A percentile compares a stretch with the other conserved stretches of the same genome.
Conservation (phyloP, 2,797 vertebrate species). For the Eurystomus glaucurus region DNA sequence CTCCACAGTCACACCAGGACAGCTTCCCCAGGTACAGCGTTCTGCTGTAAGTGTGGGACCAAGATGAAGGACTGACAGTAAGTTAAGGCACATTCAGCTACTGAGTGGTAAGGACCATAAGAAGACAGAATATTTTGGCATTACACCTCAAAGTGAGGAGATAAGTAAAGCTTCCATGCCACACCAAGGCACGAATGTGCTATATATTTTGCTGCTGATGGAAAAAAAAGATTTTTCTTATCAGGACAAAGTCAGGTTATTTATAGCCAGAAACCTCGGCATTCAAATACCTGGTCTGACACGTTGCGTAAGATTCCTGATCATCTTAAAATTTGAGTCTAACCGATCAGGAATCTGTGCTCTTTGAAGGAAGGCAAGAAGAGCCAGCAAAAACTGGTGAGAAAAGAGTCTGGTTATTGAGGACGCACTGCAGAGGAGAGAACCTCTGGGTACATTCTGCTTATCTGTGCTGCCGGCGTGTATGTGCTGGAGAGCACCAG, state of each 20-base stretch:
- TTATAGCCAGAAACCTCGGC: background rate
- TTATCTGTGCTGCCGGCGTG: background rate
- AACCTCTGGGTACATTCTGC: background rate
- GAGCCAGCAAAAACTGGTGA: background rate
- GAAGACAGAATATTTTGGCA: background rate
- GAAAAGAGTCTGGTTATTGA: background rate
- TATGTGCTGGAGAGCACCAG: background rate
- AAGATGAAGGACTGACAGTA: background rate
- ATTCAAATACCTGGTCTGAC: background rate
- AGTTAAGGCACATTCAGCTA: background rate
- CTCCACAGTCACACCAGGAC: fast-evolving
- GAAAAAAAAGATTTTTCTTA: background rate
- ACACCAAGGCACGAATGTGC: background rate
- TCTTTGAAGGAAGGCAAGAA: background rate
- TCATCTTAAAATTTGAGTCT: background rate
- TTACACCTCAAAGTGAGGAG: background rate
- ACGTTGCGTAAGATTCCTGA: background rate
- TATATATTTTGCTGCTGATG: background rate
- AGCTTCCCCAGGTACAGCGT: fast-evolving
- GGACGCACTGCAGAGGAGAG: background rate
- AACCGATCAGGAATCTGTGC: background rate
- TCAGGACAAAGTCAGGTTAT: background rate
- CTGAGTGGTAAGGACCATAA: background rate
- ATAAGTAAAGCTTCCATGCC: background rate
- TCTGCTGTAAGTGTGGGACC: too few relatives aligned